phyloP scores from a whole-genome alignment of 2,888 invertebrate genomes.

The Blastobasis adustella region DNA sequence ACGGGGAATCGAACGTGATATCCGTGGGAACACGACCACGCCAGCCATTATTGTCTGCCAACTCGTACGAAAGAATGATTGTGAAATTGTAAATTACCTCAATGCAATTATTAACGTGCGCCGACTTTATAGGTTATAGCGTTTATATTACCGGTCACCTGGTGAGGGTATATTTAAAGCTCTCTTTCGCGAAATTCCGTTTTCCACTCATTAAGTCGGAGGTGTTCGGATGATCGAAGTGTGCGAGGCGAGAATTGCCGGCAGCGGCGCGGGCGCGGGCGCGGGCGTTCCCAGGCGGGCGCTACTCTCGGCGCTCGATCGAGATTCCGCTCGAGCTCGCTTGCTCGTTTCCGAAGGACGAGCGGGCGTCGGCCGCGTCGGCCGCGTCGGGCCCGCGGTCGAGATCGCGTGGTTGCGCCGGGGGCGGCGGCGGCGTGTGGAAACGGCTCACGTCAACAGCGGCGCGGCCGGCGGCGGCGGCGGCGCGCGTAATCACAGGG shows the following conservation, averaged over 20 bases:
- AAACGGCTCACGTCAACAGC: slow-evolving; percentile 70
- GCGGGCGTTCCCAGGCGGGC: slow-evolving; percentile 45
- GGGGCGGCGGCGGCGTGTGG: slow-evolving; percentile 39
- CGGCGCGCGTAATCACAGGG: slow-evolving; percentile 75
- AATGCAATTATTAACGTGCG: not conserved
- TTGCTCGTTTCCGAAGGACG: not conserved
- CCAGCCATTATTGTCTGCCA: slow-evolving; percentile 1
- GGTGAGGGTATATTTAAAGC: slow-evolving; percentile 2
- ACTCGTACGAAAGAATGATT: not conserved
- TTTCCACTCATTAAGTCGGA: slow-evolving; percentile 49
- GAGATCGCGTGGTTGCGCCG: slow-evolving; percentile 33
- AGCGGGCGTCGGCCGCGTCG: not conserved
- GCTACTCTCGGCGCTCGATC: slow-evolving; percentile 32
- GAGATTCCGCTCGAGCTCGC: not conserved
- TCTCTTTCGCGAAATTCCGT: slow-evolving; percentile 30
- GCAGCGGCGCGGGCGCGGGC: slow-evolving; percentile 31
- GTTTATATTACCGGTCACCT: not conserved
- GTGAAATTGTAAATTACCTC: not conserved
- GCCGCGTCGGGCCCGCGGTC: slow-evolving; percentile 32
- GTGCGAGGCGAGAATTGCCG: slow-evolving; percentile 52
- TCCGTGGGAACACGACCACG: slow-evolving; percentile 12
- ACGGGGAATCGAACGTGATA: slow-evolving; percentile 9
- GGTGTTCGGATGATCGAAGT: slow-evolving; percentile 31
- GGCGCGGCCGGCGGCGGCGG: slow-evolving; percentile 67
- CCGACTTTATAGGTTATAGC: not conserved